phyloP scores from a whole-genome alignment of 2,888 invertebrate species.

The Penaeus monodon region DNA sequence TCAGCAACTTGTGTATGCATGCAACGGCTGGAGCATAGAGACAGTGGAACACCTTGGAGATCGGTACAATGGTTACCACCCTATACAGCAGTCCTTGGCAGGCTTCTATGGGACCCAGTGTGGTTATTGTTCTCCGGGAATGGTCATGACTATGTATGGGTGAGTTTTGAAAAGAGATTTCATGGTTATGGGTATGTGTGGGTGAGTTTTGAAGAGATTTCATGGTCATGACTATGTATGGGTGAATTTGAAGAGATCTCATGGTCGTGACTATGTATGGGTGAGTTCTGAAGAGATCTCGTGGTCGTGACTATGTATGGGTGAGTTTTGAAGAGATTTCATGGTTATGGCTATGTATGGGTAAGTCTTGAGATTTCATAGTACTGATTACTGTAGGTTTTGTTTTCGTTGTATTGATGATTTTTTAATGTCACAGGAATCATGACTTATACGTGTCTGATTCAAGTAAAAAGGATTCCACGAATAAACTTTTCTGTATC shows the following conservation, averaged over 20 bases:
- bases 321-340: too few species aligned
- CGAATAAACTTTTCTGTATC: too few species aligned
- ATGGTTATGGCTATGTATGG: constrained; percentile 84
- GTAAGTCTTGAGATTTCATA: constrained; percentile 69
- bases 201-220: too few species aligned
- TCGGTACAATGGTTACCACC: constrained; percentile 74
- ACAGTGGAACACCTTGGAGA: constrained; percentile 83
- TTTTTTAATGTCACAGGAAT: too few species aligned
- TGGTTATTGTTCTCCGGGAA: constrained; percentile 82
- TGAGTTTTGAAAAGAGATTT: constrained; percentile 67
- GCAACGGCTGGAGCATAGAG: constrained; percentile 78
- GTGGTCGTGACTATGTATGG: constrained; percentile 84
- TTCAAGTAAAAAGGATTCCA: too few species aligned
- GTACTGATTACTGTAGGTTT: too few species aligned
- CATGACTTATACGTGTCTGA: too few species aligned
- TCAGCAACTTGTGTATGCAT: constrained; percentile 76
- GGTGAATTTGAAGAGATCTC: too few species aligned
- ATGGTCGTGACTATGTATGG: constrained; percentile 84
- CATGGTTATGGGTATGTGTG: constrained; percentile 83
- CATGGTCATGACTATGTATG: constrained; percentile 84
- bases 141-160: constrained; percentile 84
- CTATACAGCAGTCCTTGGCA: constrained; percentile 77
- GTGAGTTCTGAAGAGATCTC: too few species aligned
- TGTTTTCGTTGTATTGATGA: too few species aligned
- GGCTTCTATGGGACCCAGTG: constrained; percentile 81